Evolutionary conservation across 2,113 vertebrate genomes (phyloP).

Genomic region (Malurus cyaneus): DNA sequence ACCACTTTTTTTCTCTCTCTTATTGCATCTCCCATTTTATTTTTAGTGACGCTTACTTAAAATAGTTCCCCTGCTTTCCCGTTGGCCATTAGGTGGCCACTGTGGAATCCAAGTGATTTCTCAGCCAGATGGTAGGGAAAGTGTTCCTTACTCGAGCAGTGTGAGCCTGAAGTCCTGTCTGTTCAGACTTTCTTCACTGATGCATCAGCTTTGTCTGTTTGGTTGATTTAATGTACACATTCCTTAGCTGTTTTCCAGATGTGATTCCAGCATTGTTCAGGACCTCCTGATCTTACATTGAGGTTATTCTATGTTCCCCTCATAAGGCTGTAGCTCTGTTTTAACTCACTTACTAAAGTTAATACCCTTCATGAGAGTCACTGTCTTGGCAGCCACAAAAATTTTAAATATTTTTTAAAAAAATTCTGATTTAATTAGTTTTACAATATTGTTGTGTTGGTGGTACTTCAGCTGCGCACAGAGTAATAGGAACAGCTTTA

Average conservation of each 20-base stretch:
- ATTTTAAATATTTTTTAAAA: background rate
- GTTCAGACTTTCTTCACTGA: background rate
- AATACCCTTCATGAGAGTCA: background rate
- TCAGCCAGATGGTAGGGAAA: background rate
- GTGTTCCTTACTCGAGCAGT: background rate
- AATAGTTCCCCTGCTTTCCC: constrained; percentile 29
- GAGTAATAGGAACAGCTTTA: background rate
- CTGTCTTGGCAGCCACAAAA: background rate
- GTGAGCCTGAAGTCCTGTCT: background rate
- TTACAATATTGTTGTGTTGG: background rate
- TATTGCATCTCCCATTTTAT: constrained; percentile 4
- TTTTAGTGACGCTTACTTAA: constrained; percentile 45
- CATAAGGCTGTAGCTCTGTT: background rate
- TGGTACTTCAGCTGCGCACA: background rate
- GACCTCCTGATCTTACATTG: background rate
- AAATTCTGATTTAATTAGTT: background rate
- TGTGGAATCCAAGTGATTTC: constrained; percentile 2
- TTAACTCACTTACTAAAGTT: background rate
- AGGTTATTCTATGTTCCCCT: background rate
- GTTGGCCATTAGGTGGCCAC: background rate
- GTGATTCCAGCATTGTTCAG: background rate
- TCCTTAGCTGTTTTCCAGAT: background rate
- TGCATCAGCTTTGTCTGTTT: background rate
- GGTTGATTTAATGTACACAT: fast-evolving
- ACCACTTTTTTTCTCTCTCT: background rate